Evolutionary conservation across 2,113 vertebrate species (phyloP).

Genomic region (Haplochromis burtoni): DNA sequence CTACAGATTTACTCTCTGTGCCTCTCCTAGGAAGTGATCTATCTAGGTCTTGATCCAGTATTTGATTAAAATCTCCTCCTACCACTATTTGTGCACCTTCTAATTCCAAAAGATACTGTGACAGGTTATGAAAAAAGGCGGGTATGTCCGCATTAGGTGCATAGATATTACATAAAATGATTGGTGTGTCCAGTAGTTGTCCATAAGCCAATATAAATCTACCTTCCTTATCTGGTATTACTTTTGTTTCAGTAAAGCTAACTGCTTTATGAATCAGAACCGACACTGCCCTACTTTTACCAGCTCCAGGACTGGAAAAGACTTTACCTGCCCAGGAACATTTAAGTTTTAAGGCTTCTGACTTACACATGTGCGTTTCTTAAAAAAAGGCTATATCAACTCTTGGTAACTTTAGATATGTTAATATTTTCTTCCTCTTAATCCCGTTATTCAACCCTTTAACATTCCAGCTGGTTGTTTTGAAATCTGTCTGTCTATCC

Average conservation of each 20-base stretch:
- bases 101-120: no score
- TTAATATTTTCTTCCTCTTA: not conserved
- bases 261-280: not conserved
- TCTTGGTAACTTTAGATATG: rapidly evolving
- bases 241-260: not conserved
- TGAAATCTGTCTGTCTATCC: not conserved
- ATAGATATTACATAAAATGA: not conserved
- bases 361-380: not conserved
- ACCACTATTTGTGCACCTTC: no score
- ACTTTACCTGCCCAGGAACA: rapidly evolving
- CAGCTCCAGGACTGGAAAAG: not conserved
- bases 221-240: not conserved
- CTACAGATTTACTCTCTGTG: no score
- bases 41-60: not conserved
- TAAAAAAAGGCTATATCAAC: not conserved
- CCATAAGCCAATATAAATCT: not conserved
- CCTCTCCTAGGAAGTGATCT: no score
- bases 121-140: not conserved
- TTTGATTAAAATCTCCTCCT: not conserved
- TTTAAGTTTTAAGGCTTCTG: not conserved
- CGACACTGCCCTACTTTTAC: rapidly evolving
- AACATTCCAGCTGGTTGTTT: not conserved
- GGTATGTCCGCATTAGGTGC: not conserved
- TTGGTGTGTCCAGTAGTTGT: not conserved
- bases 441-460: rapidly evolving